Base-by-base conservation (phyloP, 2,888 invertebrate genomes). In the Stenichneumon culpator region DNA sequence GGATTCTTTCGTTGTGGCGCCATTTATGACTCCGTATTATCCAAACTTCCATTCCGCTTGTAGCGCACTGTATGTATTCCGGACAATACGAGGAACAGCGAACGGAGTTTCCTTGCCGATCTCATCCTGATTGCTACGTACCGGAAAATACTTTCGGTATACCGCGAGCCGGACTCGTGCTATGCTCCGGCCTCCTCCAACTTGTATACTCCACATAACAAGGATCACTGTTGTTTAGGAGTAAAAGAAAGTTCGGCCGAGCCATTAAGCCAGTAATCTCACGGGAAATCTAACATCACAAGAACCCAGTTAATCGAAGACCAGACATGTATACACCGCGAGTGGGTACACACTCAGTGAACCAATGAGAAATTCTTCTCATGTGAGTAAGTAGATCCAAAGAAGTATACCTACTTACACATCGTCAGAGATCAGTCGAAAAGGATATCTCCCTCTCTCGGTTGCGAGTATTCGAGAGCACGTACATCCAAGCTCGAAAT, bases 21-120 rank as follows among this genome's bases (percentile, higher is more conserved):
- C 87, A 83, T 79, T 86, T 84, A 86, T 86, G 85, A 63, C 77
- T 81, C 70, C 75, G 83, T 80, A 86, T 87, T 83, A 86, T 78
- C 82, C 82, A 70, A 78, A 79, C 73, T 78, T 85, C 67, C 72
- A 50, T 70, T 69, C n/a, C 36, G 19, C n/a, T 65, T 32, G 47
- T 73, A 68, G 63, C 73, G 68, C 28, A 74, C 19, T 4, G n/a
- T 47, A 19, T 39, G 74, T 72, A 65, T 54, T 57, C 14, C 32
- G 32, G 25, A 79, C 60, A 73, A 74, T 69, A 36, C 16, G 36
- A 19, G 22, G 22, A 39, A 44, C 19, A 39, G 67, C 44, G 78
- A 57, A n/a, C n/a, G 73, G 74, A 79, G 81, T 82, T 84, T 70
- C 69, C 52, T 47, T 70, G 78, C 68, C 52, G 65, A 84, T 82